Evolutionary conservation across 2,797 vertebrate species (phyloP).

Genomic region (Psittacula derbiana): DNA sequence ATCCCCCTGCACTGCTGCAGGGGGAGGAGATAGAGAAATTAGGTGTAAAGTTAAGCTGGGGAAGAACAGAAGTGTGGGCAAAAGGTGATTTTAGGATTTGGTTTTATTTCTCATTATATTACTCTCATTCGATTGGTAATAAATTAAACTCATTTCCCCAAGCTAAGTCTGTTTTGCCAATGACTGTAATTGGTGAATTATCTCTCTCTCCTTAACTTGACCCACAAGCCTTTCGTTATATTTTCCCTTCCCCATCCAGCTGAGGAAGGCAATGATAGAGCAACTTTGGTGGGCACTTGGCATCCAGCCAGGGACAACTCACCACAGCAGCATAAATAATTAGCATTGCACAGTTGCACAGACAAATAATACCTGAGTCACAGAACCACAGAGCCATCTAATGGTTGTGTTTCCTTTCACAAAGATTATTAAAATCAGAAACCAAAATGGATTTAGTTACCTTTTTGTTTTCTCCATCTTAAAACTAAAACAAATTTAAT

Average conservation of each 20-base stretch:
- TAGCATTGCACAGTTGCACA: background rate
- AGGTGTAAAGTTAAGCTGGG: background rate
- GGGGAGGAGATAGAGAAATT: background rate
- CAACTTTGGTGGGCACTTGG: background rate
- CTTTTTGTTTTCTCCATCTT: background rate
- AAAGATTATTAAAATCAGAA: background rate
- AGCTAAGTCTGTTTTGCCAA: background rate
- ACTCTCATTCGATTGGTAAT: background rate
- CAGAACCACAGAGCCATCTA: slow-evolving; percentile 64
- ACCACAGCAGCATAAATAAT: background rate
- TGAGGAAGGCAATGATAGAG: background rate
- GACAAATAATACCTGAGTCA: background rate
- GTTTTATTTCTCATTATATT: background rate
- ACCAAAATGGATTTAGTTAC: background rate
- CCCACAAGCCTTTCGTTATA: background rate
- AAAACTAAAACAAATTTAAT: slow-evolving; percentile 15
- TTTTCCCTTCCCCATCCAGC: background rate
- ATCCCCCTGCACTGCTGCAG: no score
- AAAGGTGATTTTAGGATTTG: background rate
- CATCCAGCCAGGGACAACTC: background rate
- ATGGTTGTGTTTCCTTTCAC: background rate
- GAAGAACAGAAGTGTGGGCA: background rate
- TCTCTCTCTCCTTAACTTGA: background rate
- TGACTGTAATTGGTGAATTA: background rate
- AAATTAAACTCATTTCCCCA: background rate